These are phyloP conservation scores for Stichodactyla helianthus DNA, from an alignment of 64 coral and sea anemone species.

Conservation along the genomic window DNA sequence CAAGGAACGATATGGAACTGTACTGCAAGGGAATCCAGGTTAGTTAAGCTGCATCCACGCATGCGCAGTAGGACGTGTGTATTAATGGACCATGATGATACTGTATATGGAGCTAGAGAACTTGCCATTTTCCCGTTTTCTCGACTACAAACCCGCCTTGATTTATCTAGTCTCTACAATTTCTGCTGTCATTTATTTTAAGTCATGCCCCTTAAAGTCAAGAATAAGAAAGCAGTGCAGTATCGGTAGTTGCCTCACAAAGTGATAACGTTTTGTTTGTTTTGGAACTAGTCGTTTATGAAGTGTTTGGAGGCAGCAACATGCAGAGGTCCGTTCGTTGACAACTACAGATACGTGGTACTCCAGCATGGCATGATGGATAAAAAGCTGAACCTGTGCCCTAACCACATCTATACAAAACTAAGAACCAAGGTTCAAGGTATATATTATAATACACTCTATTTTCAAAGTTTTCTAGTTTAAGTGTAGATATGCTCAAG, in stretches of 20 bases:
- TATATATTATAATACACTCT: background rate
- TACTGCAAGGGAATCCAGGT: conserved; percentile 78
- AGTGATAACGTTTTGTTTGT: too few species aligned
- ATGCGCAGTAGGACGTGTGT: too few species aligned
- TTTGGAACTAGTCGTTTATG: conserved; percentile 52
- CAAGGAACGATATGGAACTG: background rate
- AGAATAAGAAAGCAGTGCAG: too few species aligned
- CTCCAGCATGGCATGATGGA: conserved; percentile 88
- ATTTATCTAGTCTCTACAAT: too few species aligned
- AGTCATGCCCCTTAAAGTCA: too few species aligned
- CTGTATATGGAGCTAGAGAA: too few species aligned
- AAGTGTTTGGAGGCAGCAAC: conserved; percentile 36
- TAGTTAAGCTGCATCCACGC: background rate
- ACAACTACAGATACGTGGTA: conserved; percentile 72
- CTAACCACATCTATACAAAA: conserved; percentile 24
- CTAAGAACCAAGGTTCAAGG: conserved; percentile 37
- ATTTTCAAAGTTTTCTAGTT: background rate
- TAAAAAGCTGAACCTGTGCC: conserved; percentile 55
- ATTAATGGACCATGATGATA: too few species aligned
- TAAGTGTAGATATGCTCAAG: too few species aligned
- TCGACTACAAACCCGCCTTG: too few species aligned
- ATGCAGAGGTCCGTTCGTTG: conserved; percentile 36
- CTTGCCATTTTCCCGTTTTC: too few species aligned
- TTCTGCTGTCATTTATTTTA: too few species aligned
- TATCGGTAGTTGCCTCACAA: too few species aligned